These are phyloP conservation scores for Trachops cirrhosus DNA, from an alignment of 2,797 vertebrate species.

Conservation along the genomic window DNA sequence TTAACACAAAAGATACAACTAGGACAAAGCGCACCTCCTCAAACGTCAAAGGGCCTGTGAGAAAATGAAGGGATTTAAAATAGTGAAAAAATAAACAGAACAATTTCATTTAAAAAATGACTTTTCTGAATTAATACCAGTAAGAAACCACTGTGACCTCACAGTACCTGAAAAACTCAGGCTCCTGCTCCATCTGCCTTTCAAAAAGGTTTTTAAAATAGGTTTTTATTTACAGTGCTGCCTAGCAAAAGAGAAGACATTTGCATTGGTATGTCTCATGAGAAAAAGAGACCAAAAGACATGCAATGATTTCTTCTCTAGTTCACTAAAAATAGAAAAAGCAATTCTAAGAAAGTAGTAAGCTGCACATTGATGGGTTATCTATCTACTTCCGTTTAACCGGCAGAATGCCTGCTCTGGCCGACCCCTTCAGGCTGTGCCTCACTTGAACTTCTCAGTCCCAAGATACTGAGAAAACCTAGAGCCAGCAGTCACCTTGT, in stretches of 20 bases:
- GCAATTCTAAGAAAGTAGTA: background rate
- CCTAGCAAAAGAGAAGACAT: background rate
- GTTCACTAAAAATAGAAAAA: constrained; percentile 25
- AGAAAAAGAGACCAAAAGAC: background rate
- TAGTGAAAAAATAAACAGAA: background rate
- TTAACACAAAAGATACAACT: background rate
- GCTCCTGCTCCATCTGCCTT: background rate
- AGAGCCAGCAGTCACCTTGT: background rate
- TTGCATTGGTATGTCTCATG: background rate
- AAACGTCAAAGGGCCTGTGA: background rate
- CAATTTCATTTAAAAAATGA: background rate
- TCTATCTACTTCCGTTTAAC: background rate
- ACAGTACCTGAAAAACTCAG: background rate
- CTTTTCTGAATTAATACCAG: background rate
- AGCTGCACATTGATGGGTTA: background rate
- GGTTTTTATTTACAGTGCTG: background rate
- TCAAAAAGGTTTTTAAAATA: background rate
- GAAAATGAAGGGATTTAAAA: constrained; percentile 5
- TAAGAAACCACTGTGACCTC: background rate
- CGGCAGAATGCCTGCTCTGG: background rate
- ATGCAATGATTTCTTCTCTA: background rate
- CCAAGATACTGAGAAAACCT: background rate
- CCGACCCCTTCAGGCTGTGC: background rate
- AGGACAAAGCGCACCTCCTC: background rate
- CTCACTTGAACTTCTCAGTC: background rate